Evolutionary conservation across 92 coral and sea anemone species (phyloP), one percentile per base, ranked within the genome.

Genomic region (Epizoanthus stellaris): DNA sequence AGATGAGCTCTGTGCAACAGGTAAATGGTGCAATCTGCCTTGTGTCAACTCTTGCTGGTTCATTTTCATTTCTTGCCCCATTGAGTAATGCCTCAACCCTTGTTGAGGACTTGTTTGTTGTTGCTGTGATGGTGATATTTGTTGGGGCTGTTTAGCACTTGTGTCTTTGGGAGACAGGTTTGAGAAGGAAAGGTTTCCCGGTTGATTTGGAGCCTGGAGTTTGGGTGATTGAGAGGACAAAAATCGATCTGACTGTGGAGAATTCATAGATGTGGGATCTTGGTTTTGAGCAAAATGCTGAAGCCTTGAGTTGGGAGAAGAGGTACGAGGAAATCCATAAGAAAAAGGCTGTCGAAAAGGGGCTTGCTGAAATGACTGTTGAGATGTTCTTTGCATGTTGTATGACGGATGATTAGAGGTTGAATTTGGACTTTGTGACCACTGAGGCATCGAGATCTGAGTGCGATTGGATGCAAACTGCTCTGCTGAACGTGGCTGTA

Each of bases 221-320:
- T 93, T 67, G 49, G 98, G 91, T 57, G 98, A 94, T 65, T 94
- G 98, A n/a, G 98, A 94, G 16, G 86, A 81, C 65, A 90, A 82
- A 59, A 73, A 89, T 57, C 86, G 83, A n/a, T 89, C 92, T 21
- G 90, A 77, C 57, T 77, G 82, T 12, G 56, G 90, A 70, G 88
- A 86, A 85, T 90, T 90, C 63, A 82, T 77, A 10, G 93, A 87
- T 59, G 89, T 90, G 58, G 90, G 86, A 4, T 88, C 87, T 81
- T 88, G 91, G 56, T 91, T 94, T 63, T 91, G 92, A 38, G 93
- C 67, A 75, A 88, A 94, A 74, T 94, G 98, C 70, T 94, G 95
- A 85, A 94, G 98, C 23, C 98, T 89, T 69, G 98, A 70, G 67
- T 79, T 79, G 15, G 83, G 98, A 43, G 98, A 94, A 19, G 93